phyloP scores from a whole-genome alignment of 1,140 invertebrate genomes.

The Acromyrmex heyeri region DNA sequence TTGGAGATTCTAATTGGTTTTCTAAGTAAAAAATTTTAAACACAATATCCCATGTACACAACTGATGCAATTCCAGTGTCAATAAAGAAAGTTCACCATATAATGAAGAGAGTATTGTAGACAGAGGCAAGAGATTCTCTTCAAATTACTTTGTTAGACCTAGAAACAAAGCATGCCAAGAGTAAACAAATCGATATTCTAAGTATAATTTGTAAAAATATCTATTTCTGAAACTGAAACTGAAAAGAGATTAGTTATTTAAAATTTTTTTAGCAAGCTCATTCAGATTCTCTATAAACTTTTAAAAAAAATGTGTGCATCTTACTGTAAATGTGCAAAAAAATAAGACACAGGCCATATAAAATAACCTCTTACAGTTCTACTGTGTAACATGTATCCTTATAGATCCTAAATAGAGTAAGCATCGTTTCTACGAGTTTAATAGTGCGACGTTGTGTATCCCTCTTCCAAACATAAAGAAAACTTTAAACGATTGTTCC shows the following conservation, averaged over 20 bases:
- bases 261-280: conserved; percentile 15
- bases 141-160: conserved; percentile 82
- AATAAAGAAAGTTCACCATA: conserved; percentile 65
- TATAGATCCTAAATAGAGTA: conserved; percentile 66
- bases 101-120: conserved; percentile 69
- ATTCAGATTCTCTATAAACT: conserved; percentile 35
- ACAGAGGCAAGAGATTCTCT: conserved; percentile 74
- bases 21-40: conserved; percentile 33
- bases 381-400: conserved; percentile 55
- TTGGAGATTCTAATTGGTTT: conserved; percentile 26
- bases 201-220: conserved; percentile 35
- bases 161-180: conserved; percentile 76
- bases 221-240: conserved; percentile 15
- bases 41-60: conserved; percentile 5
- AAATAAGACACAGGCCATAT: conserved; percentile 40
- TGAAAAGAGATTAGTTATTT: not conserved
- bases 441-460: conserved; percentile 58
- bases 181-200: conserved; percentile 40
- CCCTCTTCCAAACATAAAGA: conserved; percentile 62
- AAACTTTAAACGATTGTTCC: conserved; percentile 50
- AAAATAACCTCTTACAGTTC: conserved; percentile 66
- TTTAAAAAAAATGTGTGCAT: not conserved
- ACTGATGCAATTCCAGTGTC: conserved; percentile 39
- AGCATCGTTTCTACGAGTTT: conserved; percentile 53
- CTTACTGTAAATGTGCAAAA: not conserved